Evolutionary conservation across 2,888 invertebrate genomes (phyloP), one percentile per base, ranked within the genome.

Genomic region (Dryocosmus kuriphilus): DNA sequence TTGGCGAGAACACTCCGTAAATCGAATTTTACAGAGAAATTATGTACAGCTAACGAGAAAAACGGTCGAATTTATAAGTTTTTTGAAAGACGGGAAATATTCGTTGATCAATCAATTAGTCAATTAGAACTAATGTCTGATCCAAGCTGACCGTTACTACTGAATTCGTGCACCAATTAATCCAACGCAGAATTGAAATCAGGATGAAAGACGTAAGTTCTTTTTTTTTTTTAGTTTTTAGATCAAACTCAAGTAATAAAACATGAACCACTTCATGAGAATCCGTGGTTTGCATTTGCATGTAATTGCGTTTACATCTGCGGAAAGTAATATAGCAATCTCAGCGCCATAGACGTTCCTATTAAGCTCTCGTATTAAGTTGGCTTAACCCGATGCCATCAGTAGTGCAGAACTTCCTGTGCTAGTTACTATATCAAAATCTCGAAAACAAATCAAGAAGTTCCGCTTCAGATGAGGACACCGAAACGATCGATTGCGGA

Each of bases 371-470:
- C 32, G 30, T 51, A 71, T 71, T 71, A 71, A 71, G 51, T 71
- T 51, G 32, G 19, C 51, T n/a, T 51, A 71, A 71, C 51, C 51
- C 71, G 51, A 71, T 71, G 30, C 24, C 62, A 61, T 67, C 65
- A 77, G 73, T 63, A 77, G 73, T 63, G 57, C 32, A 74, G 32
- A 71, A 71, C 71, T 71, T 51, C 30, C 51, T 46, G 27, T 71
- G 30, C 46, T 71, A 55, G 77, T 61, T 77, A 67, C 78, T 65
- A 65, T 57, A 41, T 77, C 65, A 65, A 75, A 78, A 61, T 46
- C 78, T 75, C 75, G 74, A 63, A 63, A 75, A 75, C 78, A 74
- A 78, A 75, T 78, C 78, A 75, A 67, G 74, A 75, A 78, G 65
- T 78, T 78, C 35, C 60, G 67, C 60, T 75, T 71, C 71, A 27